These are phyloP conservation scores for Mercenaria mercenaria DNA, from an alignment of 1,140 invertebrate species.

Conservation along the genomic window DNA sequence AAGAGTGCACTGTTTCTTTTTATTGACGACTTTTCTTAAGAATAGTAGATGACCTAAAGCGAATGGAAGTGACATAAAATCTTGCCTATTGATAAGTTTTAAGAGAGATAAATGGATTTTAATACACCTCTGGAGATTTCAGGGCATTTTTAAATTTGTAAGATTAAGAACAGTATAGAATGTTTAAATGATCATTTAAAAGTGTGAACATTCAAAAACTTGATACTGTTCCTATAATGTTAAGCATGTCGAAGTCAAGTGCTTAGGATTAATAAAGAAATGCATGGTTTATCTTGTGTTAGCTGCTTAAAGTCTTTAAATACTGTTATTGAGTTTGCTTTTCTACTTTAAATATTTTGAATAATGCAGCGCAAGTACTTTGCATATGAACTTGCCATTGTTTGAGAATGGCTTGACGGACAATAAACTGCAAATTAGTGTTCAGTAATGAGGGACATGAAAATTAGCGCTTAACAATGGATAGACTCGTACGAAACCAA, in stretches of 20 bases:
- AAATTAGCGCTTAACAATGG: constrained; percentile 33
- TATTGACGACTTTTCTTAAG: background rate
- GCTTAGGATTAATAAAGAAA: constrained; percentile 10
- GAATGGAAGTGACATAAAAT: background rate
- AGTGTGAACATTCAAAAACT: no score
- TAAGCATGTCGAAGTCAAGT: background rate
- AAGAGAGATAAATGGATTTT: constrained; percentile 13
- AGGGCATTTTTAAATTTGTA: constrained; percentile 1
- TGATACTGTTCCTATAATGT: no score
- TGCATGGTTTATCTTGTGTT: background rate
- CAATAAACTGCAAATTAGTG: constrained; percentile 54
- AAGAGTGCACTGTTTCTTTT: no score
- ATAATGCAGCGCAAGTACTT: background rate
- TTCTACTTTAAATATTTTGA: constrained; percentile 30
- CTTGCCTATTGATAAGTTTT: background rate
- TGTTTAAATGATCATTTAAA: background rate
- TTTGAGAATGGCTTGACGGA: background rate
- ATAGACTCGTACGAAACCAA: constrained; percentile 23
- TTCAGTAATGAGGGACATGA: constrained; percentile 14
- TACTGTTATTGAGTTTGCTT: constrained; percentile 35
- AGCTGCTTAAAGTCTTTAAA: constrained; percentile 25
- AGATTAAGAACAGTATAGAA: background rate
- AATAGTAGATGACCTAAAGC: background rate
- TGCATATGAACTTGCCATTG: background rate
- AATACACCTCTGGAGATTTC: background rate